These are phyloP conservation scores for Eupsilia transversa DNA, from an alignment of 2,888 invertebrate genomes.

Conservation along the genomic window DNA sequence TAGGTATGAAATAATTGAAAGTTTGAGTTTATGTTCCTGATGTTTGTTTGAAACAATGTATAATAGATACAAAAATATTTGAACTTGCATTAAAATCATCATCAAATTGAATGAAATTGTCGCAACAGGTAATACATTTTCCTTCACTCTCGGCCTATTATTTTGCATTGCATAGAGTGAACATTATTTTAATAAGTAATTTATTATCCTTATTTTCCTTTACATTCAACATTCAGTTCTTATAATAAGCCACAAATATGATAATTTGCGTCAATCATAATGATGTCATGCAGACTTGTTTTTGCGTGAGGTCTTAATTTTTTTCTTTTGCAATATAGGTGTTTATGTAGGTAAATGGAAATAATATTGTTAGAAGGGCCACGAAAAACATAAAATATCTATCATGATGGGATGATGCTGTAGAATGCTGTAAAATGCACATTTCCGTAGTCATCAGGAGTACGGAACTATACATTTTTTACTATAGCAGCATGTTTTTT, in stretches of 20 bases:
- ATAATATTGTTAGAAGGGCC: neutral
- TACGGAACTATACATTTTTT: constrained; percentile 4
- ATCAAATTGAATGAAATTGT: neutral
- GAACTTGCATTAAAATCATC: neutral
- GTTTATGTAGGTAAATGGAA: neutral
- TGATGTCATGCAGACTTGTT: constrained; percentile 19
- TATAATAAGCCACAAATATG: neutral
- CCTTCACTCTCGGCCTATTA: too few species aligned
- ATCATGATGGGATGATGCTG: too few species aligned
- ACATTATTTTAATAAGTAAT: neutral
- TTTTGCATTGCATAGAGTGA: neutral
- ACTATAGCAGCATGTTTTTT: neutral
- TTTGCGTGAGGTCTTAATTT: neutral
- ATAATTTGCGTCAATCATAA: neutral
- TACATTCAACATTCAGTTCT: neutral
- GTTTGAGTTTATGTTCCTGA: too few species aligned
- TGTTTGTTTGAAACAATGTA: neutral
- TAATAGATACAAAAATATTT: too few species aligned
- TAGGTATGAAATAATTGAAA: neutral
- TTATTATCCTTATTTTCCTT: constrained; percentile 18
- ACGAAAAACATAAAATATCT: neutral
- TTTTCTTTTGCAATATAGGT: neutral
- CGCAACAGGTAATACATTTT: too few species aligned
- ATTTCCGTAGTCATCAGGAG: too few species aligned
- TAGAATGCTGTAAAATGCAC: too few species aligned